Conservation (phyloP, 2,888 invertebrate genomes). For the Smittia sp. region DNA sequence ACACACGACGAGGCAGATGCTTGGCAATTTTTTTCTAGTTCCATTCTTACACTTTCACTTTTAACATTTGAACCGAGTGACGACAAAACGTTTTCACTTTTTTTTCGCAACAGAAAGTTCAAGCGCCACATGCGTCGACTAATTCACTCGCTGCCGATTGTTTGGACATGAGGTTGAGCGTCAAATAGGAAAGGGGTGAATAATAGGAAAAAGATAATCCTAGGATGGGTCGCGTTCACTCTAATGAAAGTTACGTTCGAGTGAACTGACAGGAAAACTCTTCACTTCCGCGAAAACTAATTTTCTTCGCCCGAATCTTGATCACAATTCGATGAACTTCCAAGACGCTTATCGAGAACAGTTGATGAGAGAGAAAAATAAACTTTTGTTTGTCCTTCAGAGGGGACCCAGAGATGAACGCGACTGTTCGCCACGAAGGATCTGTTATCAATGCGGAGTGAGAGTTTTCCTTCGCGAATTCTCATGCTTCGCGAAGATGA, state of each 20-base stretch:
- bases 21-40: background rate
- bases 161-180: background rate
- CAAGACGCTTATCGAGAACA: background rate
- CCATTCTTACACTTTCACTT: constrained; percentile 5
- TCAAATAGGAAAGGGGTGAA: no score
- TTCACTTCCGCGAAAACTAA: background rate
- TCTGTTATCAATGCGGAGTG: constrained; percentile 31
- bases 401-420: background rate
- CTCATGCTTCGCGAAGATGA: background rate
- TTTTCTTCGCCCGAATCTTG: background rate
- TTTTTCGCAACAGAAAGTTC: no score
- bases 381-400: constrained; percentile 17
- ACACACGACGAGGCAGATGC: background rate
- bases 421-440: constrained; percentile 23
- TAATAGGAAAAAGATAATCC: no score
- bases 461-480: background rate
- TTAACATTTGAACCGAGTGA: no score
- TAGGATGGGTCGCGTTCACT: no score
- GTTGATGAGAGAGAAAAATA: constrained; percentile 1
- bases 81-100: no score
- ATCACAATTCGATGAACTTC: background rate
- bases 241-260: no score
- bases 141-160: background rate
- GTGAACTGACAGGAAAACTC: background rate
- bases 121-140: no score